Base-by-base conservation (phyloP, 2,888 invertebrate species). In the Drosophila fulvimacula region DNA sequence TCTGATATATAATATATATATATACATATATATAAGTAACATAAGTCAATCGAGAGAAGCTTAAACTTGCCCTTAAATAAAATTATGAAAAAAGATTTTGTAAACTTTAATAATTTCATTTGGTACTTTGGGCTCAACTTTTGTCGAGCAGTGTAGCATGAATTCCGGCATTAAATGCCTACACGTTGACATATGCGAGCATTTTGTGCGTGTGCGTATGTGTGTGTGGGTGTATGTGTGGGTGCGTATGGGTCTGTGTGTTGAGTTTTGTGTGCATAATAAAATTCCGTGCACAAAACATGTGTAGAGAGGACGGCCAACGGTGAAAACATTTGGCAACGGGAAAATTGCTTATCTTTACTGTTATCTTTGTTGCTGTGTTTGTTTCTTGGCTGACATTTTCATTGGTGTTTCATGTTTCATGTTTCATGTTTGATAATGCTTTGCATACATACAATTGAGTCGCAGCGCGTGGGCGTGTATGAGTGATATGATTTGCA, bases 401-500 rank as follows among this genome's bases (percentile, higher is more conserved):
- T 81, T 83, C 89, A 86, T 87, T 84, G 83, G 81, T 84, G 76
- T 83, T 84, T 84, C 89, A 88, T 76, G 83, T 84, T 86, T 88
- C 89, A 86, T 86, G 81, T 84, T 86, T 80, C 79, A 81, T 88
- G 86, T 84, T 86, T 82, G 83, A 82, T 86, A 88, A 86, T 83
- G 81, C 69, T 69, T 38, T 52, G 66, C 55, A 66, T 66, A 42
- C 53, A 65, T 66, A 30, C 21, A 53, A 41, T 36, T 49, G 49
- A 32, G n/a, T 62, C 48, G 19, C 41, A 19, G 64, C 59, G 69
- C 67, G 80, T 69, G 57, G 78, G 72, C 76, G 73, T 83, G 69
- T 88, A 67, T 86, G 87, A 86, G 65, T 83, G 81, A 88, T 88
- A 74, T 82, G 89, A 88, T 88, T 84, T 84, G 89, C 87, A 84